Evolutionary conservation across 2,113 vertebrate species (phyloP).

Genomic region (Mohoua ochrocephala): DNA sequence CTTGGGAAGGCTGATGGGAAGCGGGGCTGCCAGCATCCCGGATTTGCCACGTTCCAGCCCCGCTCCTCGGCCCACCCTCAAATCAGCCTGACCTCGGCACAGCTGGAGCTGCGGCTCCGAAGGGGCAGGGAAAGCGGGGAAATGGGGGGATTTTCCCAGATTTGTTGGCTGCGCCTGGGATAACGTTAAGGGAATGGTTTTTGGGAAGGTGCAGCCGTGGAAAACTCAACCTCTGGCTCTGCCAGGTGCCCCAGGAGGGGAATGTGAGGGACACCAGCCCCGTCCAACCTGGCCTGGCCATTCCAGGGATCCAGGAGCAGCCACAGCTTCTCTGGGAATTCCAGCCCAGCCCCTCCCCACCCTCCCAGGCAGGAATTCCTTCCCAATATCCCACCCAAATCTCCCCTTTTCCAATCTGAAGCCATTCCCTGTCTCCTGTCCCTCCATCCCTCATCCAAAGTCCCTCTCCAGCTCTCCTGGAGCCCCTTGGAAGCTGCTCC

Average conservation of each 20-base stretch:
- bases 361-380: accelerated
- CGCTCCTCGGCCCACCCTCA: conserved; percentile 25
- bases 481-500: background rate
- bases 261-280: background rate
- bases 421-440: background rate
- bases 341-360: background rate
- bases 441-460: background rate
- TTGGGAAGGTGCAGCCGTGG: background rate
- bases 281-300: accelerated
- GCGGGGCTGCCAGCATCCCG: conserved; percentile 36
- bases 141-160: background rate
- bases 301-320: background rate
- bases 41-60: conserved; percentile 2
- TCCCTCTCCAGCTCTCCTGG: background rate
- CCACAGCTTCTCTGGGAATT: background rate
- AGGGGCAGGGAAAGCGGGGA: background rate
- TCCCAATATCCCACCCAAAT: background rate
- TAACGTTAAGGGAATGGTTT: background rate
- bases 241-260: background rate
- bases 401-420: background rate
- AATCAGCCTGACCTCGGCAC: background rate
- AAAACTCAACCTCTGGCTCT: background rate
- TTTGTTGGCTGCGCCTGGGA: background rate
- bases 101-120: conserved; percentile 9
- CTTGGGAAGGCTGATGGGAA: conserved; percentile 50